Conservation (phyloP, 2,888 invertebrate species). For the Cheilosia vernalis region DNA sequence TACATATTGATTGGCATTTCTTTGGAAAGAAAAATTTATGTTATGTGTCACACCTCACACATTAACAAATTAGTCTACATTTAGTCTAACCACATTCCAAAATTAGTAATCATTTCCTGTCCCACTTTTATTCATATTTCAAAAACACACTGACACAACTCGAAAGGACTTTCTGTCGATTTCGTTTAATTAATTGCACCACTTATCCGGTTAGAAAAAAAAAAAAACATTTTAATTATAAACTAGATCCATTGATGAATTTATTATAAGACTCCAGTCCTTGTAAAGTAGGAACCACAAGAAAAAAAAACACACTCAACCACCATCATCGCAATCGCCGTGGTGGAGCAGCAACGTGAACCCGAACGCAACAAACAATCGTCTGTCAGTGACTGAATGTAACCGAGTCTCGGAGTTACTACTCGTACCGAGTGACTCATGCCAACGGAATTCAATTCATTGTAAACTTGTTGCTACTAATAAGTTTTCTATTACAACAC, state of each 20-base stretch:
- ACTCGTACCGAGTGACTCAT: constrained; percentile 75
- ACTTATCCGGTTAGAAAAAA: constrained; percentile 28
- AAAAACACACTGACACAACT: not conserved
- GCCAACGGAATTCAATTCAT: constrained; percentile 76
- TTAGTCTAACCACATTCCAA: constrained; percentile 29
- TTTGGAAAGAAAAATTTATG: constrained; percentile 14
- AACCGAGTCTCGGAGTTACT: constrained; percentile 65
- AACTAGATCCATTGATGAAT: constrained; percentile 64
- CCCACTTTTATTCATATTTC: constrained; percentile 22
- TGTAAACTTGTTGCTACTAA: constrained; percentile 74
- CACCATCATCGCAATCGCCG: constrained; percentile 32
- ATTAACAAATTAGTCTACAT: constrained; percentile 15
- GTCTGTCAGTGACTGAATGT: constrained; percentile 74
- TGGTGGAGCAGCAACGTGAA: constrained; percentile 43
- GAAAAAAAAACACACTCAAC: constrained; percentile 12
- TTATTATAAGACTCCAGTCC: constrained; percentile 44
- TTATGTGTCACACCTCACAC: constrained; percentile 16
- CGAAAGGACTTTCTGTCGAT: constrained; percentile 24
- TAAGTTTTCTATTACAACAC: constrained; percentile 74
- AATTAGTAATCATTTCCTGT: constrained; percentile 64
- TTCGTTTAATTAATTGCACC: constrained; percentile 23
- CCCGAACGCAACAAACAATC: constrained; percentile 69
- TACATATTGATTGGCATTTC: not conserved
- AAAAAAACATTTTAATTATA: constrained; percentile 42
- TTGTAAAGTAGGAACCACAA: constrained; percentile 14